Conservation (phyloP, 2,113 vertebrate species). For the Phrynocephalus versicolor region DNA sequence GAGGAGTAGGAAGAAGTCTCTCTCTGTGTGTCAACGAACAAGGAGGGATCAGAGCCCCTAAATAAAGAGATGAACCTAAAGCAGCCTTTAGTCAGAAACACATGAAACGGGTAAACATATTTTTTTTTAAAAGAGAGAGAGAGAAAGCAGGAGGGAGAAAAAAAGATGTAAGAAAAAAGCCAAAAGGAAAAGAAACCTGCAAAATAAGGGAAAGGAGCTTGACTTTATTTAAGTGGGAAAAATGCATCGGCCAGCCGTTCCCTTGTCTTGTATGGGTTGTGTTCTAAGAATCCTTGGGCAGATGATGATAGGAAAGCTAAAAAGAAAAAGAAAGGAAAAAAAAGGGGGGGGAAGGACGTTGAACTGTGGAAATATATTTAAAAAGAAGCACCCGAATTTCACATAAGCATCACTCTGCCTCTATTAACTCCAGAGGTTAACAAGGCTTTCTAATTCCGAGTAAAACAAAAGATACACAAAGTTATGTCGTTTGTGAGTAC, state of each 20-base stretch:
- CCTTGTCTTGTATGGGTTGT: neutral
- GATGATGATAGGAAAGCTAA: slow-evolving; percentile 5
- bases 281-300: slow-evolving; percentile 32
- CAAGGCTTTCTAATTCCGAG: neutral
- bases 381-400: slow-evolving; percentile 20
- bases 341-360: too few species aligned
- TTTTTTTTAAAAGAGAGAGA: neutral
- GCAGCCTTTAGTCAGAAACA: slow-evolving; percentile 67
- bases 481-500: slow-evolving; percentile 62
- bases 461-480: slow-evolving; percentile 45
- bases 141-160: neutral
- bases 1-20: slow-evolving; percentile 1
- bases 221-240: fast-evolving
- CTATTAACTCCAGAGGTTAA: neutral
- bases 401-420: neutral
- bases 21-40: neutral
- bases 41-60: slow-evolving; percentile 46
- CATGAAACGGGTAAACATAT: slow-evolving; percentile 41
- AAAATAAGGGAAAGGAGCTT: neutral
- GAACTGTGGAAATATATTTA: slow-evolving; percentile 1
- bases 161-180: neutral
- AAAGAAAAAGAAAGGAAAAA: neutral
- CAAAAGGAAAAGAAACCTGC: neutral
- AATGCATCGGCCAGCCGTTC: neutral
- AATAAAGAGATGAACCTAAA: slow-evolving; percentile 57